These are phyloP conservation scores for Rhopalosiphum padi DNA, from an alignment of 1,140 invertebrate genomes.

Conservation along the genomic window DNA sequence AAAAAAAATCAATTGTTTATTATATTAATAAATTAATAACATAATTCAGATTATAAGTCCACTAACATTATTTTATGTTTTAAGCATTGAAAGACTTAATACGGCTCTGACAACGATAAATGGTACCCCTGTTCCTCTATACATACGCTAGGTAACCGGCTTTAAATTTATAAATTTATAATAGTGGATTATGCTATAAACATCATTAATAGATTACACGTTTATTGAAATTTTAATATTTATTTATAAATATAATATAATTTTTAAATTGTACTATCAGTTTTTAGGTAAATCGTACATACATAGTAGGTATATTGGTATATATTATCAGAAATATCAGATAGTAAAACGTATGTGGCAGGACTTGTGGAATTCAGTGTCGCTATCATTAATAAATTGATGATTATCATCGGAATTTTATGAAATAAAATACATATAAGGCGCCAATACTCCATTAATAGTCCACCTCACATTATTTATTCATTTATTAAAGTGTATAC, in stretches of 20 bases:
- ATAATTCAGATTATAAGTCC: too few species aligned
- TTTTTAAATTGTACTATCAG: background rate
- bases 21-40: too few species aligned
- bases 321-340: background rate
- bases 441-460: background rate
- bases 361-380: background rate
- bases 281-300: background rate
- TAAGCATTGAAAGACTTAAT: background rate
- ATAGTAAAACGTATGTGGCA: background rate
- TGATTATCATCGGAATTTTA: background rate
- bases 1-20: too few species aligned
- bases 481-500: background rate
- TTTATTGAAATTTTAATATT: background rate
- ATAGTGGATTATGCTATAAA: background rate
- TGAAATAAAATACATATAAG: background rate
- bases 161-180: too few species aligned
- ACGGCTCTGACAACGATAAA: background rate
- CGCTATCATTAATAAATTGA: background rate
- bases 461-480: background rate
- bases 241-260: background rate
- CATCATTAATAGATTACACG: background rate
- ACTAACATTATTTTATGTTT: background rate
- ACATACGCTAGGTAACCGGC: too few species aligned
- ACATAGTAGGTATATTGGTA: background rate
- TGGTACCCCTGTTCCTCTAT: too few species aligned